These are phyloP conservation scores for Nanorana parkeri DNA, from an alignment of 2,113 vertebrate species.

Conservation along the genomic window DNA sequence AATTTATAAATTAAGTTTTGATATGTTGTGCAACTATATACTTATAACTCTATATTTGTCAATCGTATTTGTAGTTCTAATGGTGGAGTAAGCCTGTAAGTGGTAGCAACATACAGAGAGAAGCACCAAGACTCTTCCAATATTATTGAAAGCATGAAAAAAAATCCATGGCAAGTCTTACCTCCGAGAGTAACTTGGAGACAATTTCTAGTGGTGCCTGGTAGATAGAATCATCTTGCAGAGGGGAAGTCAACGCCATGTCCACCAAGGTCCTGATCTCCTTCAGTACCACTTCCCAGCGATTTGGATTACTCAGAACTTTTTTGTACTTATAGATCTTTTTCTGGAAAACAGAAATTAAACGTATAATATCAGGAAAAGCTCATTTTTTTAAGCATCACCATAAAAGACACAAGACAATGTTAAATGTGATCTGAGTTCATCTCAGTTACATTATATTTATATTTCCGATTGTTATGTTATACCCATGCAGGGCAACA, in stretches of 20 bases:
- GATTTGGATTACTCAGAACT: slow-evolving; percentile 94
- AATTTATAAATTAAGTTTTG: no score
- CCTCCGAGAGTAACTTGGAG: slow-evolving; percentile 96
- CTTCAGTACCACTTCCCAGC: slow-evolving; percentile 97
- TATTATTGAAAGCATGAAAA: background rate
- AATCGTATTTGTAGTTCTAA: no score
- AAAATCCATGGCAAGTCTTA: slow-evolving; percentile 57
- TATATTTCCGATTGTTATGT: no score
- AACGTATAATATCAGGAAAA: background rate
- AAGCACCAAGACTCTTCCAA: no score
- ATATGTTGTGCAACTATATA: no score
- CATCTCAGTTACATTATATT: no score
- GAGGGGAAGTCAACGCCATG: slow-evolving; percentile 92
- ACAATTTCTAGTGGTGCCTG: slow-evolving; percentile 97
- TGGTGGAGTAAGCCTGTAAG: no score
- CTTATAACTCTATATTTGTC: no score
- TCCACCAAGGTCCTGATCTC: slow-evolving; percentile 97
- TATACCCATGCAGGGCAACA: no score
- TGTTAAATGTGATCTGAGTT: no score
- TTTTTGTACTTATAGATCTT: slow-evolving; percentile 99
- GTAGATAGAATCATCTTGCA: slow-evolving; percentile 98
- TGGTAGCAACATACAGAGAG: background rate
- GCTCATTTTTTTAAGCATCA: no score
- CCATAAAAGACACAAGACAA: no score
- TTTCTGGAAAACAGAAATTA: slow-evolving; percentile 78